Evolutionary conservation across 2,113 vertebrate genomes (phyloP), one percentile per base, ranked within the genome.

Genomic region (Pelecanoides urinatrix): DNA sequence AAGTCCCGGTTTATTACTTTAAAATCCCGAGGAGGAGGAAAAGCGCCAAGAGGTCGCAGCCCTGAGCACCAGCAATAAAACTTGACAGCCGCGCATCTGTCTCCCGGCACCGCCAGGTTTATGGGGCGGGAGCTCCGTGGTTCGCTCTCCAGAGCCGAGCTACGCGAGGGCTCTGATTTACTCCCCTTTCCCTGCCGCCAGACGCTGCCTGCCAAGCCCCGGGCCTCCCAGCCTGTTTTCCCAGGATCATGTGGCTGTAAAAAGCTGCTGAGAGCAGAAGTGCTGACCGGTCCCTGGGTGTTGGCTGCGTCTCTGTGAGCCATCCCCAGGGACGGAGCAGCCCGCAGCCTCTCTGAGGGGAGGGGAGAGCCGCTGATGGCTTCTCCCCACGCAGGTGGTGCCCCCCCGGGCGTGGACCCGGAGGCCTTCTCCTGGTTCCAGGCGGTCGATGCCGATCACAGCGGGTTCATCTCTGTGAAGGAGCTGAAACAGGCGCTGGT

Each of bases 341-440:
- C 40, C 56, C 8, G 22, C 3, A 2, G 30, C 36, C 12, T 3
- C 52, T 15, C n/a, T 2, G 23, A 23, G 45, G 23, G 27, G 38
- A 19, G 25, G 16, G 3, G 34, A 15, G 65, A 44, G 40, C 40
- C 5, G 0, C 53, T 47, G n/a, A 67, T 70, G 93, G 70, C 49
- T n/a, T 92, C 72, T 76, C 75, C 91, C 42, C 58, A 0, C 7
- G 7, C 92, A 99, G 99, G 98, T 47, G 98, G 93, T 45, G 38
- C 97, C 19, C 99, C 99, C 13, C 98, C 98, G 1, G 99, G 98
- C 0, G 98, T 99, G 94, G 99, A 99, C 61, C 98, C 98, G 0
- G 99, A 99, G 96, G 99, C 99, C 3, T 98, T 98, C 49, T 98
- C 99, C 96, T 99, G 99, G 99, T 99, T 99, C 98, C 99, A 98